Evolutionary conservation across 1,140 invertebrate genomes (phyloP).

Genomic region (Cepaea nemoralis): DNA sequence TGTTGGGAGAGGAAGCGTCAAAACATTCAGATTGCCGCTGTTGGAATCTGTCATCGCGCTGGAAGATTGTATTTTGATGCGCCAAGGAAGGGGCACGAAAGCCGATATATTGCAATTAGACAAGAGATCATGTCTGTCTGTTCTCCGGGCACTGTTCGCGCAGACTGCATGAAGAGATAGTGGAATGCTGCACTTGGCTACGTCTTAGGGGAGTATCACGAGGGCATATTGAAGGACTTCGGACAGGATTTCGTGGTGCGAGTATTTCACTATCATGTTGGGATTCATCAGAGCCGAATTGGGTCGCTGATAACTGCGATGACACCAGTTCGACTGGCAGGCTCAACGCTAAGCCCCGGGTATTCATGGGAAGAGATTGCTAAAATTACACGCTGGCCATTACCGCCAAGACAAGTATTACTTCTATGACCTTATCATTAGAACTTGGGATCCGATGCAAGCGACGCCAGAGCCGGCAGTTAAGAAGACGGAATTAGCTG

Average conservation of each 20-base stretch:
- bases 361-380: conserved; percentile 21
- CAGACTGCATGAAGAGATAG: conserved; percentile 4
- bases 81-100: background rate
- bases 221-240: conserved; percentile 28
- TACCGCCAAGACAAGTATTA: conserved; percentile 21
- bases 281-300: conserved; percentile 20
- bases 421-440: conserved; percentile 33
- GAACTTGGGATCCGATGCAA: conserved; percentile 18
- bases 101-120: conserved; percentile 32
- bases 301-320: conserved; percentile 22
- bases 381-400: conserved; percentile 29
- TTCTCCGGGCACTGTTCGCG: background rate
- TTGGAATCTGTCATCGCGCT: conserved; percentile 12
- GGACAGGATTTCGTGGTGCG: background rate
- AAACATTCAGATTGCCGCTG: conserved; percentile 27
- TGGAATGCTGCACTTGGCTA: conserved; percentile 28
- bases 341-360: conserved; percentile 20
- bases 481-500: conserved; percentile 22
- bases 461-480: background rate
- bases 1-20: background rate
- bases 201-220: background rate
- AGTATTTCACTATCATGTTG: conserved; percentile 27
- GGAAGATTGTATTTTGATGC: conserved; percentile 20
- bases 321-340: conserved; percentile 29
- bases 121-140: conserved; percentile 7